Percentiles rank a stretch among this genome's conserved stretches.
phyloP scores from a whole-genome alignment of 1,140 invertebrate genomes.

The Brachystomella parvula region DNA sequence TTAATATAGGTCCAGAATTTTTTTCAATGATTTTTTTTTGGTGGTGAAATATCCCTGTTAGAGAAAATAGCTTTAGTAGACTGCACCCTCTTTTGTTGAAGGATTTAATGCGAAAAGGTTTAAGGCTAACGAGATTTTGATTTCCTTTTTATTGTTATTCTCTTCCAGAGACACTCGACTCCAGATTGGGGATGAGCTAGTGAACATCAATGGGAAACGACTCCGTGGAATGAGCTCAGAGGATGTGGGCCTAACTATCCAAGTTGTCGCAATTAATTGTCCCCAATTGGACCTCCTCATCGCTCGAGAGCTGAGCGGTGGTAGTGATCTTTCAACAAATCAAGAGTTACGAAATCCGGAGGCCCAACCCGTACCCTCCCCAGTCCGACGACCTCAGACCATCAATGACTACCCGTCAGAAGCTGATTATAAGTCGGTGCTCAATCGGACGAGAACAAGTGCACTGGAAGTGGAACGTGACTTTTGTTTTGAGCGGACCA shows the following conservation, averaged over 20 bases:
- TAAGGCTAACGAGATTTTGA: conserved; percentile 6
- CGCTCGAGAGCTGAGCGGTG: conserved; percentile 39
- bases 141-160: conserved; percentile 13
- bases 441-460: neutral
- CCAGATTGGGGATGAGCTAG: conserved; percentile 48
- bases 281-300: conserved; percentile 49
- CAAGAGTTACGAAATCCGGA: neutral
- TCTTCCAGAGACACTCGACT: conserved; percentile 48
- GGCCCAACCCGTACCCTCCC: neutral
- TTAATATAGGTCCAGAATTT: no score
- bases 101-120: neutral
- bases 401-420: neutral
- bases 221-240: conserved; percentile 47
- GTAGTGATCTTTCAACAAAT: neutral
- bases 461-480: conserved; percentile 8
- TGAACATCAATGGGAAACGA: conserved; percentile 50
- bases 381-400: neutral
- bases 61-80: no score
- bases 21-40: no score
- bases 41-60: no score
- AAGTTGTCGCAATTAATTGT: conserved; percentile 41
- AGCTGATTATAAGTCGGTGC: conserved; percentile 6
- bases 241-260: conserved; percentile 46
- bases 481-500: neutral
- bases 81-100: neutral